Evolutionary conservation across 2,113 vertebrate genomes (phyloP), one percentile per base, ranked within the genome.

Genomic region (Percopsis transmontana): DNA sequence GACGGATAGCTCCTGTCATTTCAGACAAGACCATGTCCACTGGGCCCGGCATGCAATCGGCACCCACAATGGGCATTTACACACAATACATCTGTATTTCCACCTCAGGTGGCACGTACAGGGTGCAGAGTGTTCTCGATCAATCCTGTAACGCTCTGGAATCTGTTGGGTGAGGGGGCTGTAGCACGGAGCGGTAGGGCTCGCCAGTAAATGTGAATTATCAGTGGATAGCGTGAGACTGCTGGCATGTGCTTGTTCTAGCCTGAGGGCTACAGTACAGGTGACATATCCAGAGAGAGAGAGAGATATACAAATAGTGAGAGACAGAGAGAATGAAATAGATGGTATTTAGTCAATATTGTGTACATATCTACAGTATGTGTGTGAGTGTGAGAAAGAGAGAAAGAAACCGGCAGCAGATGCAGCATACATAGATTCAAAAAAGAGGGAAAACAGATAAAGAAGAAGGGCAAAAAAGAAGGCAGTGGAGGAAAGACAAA

Each of bases 21-120:
- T 77, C 52, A 55, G 70, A 79, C 67, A 20, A n/a, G 11, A 65
- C 42, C 10, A 3, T 14, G 5, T 57, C 63, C 74, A 67, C 56
- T 80, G 45, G 66, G 20, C 10, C 20, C 54, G 66, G 62, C 69
- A 15, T 23, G 47, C 47, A 50, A 69, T 68, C 45, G 64, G 18
- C 20, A 21, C 18, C 24, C 62, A 15, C 39, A 24, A 65, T 18
- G 8, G 42, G 39, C 23, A 24, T 68, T 72, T 76, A 83, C 84
- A 74, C 74, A 68, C 58, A 77, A 79, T 21, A 24, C 70, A 72
- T 79, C 59, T 42, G 54, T 42, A 65, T 85, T 86, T 87, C 79
- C 48, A 77, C 85, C 69, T 82, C 77, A 66, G 68, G 64, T 73
- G 70, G 38, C 84, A 73, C 58, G 0, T 69, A 90, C 82, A 84